Evolutionary conservation across 2,113 vertebrate species (phyloP).

Genomic region (Thamnophis sirtalis): DNA sequence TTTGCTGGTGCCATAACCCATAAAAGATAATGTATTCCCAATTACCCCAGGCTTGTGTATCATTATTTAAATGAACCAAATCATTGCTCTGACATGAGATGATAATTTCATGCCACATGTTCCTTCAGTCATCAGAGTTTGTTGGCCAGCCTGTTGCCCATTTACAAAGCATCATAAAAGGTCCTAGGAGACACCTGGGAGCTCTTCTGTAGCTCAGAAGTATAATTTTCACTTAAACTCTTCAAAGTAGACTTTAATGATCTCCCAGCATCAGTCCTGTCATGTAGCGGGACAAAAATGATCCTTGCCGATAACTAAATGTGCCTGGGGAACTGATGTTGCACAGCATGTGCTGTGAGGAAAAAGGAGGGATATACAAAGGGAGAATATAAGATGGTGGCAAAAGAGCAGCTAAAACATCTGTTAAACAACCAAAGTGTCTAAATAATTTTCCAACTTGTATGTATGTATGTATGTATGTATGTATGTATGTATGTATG

Average conservation of each 20-base stretch:
- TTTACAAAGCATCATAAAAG: conserved; percentile 50
- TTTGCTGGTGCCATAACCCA: conserved; percentile 8
- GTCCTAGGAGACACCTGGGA: neutral
- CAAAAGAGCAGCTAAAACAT: conserved; percentile 5
- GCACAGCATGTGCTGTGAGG: neutral
- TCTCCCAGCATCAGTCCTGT: conserved; percentile 34
- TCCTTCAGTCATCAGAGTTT: conserved; percentile 20
- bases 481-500: neutral
- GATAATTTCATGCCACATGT: conserved; percentile 18
- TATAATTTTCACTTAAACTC: conserved; percentile 44
- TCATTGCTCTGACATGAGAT: conserved; percentile 26
- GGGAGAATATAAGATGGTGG: neutral
- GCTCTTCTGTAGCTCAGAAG: conserved; percentile 31
- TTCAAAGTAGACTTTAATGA: conserved; percentile 23
- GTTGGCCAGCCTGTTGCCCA: neutral
- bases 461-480: neutral
- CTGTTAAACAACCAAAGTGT: conserved; percentile 1
- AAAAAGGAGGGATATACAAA: conserved; percentile 6
- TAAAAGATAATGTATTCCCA: conserved; percentile 35
- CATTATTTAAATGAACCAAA: conserved; percentile 44
- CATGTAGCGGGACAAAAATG: conserved; percentile 48
- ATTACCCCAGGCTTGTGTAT: conserved; percentile 35
- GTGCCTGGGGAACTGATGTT: conserved; percentile 1
- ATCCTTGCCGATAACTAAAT: conserved; percentile 28
- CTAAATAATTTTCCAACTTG: neutral